Evolutionary conservation across 2,888 invertebrate species (phyloP), one percentile per base, ranked within the genome.

Genomic region (Pharmacophagus antenor): DNA sequence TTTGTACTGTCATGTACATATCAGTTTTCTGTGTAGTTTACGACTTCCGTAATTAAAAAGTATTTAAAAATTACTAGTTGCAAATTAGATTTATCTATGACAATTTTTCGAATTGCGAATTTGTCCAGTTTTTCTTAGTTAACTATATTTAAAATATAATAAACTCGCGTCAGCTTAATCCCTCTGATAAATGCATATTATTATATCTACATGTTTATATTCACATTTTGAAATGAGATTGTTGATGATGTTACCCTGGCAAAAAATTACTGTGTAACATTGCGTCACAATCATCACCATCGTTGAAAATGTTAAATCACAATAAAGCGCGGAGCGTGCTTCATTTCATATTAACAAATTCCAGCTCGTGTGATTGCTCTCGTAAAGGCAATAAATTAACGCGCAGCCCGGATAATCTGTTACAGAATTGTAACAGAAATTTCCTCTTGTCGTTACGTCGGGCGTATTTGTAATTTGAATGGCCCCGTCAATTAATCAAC

Each of bases 391-490:
- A 57, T 52, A 58, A 53, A 58, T 58, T 41, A 58, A 52, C 25
- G 48, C 17, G 25, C 6, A 23, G 23, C 37, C 52, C 46, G 52
- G 20, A 48, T 58, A 58, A 53, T 58, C 53, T 37, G 53, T 53
- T 53, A 41, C 53, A 18, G 47, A 52, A 52, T 18, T 37, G 58
- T 23, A 58, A 52, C 41, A 52, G 58, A 48, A 53, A 48, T 58
- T 53, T 21, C 15, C 31, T 12, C 25, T 57, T 42, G 41, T 23
- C 21, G 46, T 52, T n/a, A 42, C 41, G 48, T 53, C 48, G 27
- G 20, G 23, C 20, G 46, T 42, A 47, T 52, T 58, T 48, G 58
- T 53, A 58, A 58, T 58, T 58, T 53, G 50, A 56, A 44, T 50
- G 6, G 18, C 50, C 7, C 23, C n/a, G 7, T 27, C 25, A 44